These are phyloP conservation scores for Mobula hypostoma DNA, from an alignment of 2,113 vertebrate genomes.

Conservation along the genomic window DNA sequence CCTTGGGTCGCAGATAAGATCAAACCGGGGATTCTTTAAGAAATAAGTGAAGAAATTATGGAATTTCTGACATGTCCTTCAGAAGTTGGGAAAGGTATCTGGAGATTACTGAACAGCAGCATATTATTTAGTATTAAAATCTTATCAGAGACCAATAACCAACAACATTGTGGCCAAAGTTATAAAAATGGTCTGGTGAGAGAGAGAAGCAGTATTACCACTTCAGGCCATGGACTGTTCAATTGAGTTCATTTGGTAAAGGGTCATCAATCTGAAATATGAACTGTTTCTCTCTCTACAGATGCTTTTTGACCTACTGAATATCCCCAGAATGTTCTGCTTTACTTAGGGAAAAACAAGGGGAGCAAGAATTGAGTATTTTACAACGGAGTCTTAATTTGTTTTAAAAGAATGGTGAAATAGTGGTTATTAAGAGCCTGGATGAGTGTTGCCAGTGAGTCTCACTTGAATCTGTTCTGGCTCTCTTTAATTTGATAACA, in stretches of 20 bases:
- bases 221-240: too few species aligned
- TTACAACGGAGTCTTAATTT: not conserved
- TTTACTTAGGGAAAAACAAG: not conserved
- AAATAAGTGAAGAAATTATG: not conserved
- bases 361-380: not conserved
- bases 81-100: not conserved
- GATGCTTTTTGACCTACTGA: too few species aligned
- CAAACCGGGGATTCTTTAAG: not conserved
- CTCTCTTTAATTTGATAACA: not conserved
- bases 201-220: not conserved
- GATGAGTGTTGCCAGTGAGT: not conserved
- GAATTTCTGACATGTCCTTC: not conserved
- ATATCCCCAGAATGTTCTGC: too few species aligned
- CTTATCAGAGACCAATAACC: not conserved
- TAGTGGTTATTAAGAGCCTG: not conserved
- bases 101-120: not conserved
- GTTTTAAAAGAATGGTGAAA: too few species aligned
- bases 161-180: not conserved
- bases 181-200: not conserved
- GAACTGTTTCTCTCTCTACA: too few species aligned
- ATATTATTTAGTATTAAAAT: not conserved
- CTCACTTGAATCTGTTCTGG: not conserved
- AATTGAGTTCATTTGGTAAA: too few species aligned
- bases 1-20: not conserved
- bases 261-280: too few species aligned